phyloP scores from a whole-genome alignment of 1,140 invertebrate species.

The Drosophila ironensis region DNA sequence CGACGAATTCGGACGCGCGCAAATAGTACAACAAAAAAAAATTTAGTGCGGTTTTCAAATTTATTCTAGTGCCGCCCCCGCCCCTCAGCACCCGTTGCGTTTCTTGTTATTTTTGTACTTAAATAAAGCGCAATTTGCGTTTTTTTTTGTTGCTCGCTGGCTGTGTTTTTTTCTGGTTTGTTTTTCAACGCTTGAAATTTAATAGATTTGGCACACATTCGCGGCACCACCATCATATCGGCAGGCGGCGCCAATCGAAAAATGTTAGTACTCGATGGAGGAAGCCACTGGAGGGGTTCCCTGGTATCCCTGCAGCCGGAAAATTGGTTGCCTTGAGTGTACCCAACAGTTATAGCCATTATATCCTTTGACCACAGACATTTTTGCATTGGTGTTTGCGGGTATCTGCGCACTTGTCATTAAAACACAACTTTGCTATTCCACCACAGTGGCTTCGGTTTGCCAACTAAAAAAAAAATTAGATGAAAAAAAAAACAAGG shows the following conservation, averaged over 20 bases:
- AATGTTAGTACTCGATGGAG: constrained; percentile 61
- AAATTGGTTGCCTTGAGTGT: no score
- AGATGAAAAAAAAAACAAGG: constrained; percentile 1
- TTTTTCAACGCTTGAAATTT: constrained; percentile 78
- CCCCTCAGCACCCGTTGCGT: constrained; percentile 21
- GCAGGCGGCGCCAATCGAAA: constrained; percentile 20
- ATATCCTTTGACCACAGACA: background rate
- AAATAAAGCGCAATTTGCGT: constrained; percentile 73
- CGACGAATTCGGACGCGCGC: constrained; percentile 35
- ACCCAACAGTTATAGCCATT: no score
- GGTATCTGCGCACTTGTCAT: background rate
- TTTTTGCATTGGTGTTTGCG: background rate
- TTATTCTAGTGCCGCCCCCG: constrained; percentile 41
- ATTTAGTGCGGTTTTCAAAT: constrained; percentile 63
- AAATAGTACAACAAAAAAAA: constrained; percentile 24
- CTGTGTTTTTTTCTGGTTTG: constrained; percentile 31
- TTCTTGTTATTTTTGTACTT: constrained; percentile 75
- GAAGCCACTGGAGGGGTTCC: background rate
- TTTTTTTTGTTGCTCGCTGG: background rate
- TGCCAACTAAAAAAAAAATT: background rate
- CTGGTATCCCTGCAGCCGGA: no score
- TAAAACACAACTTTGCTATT: constrained; percentile 12
- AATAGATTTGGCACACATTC: constrained; percentile 80
- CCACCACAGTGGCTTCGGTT: background rate
- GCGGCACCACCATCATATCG: constrained; percentile 46